Base-by-base conservation (phyloP, 1,140 invertebrate species). In the Drosophila baimaii region DNA sequence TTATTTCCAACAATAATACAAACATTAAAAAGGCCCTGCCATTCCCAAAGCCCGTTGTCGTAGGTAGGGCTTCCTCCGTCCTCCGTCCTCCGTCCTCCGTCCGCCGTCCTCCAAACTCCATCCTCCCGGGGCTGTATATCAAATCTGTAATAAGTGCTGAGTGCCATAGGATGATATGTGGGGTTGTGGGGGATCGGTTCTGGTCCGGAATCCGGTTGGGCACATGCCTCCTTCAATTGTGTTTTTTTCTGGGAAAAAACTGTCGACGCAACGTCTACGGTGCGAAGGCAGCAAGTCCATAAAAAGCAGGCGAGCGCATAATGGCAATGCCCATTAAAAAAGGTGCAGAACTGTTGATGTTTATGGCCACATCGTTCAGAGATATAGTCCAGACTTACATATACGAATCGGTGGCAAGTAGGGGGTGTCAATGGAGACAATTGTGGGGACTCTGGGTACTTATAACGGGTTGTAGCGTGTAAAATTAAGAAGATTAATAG, bases 1-100 rank as follows among this genome's bases (percentile, higher is more conserved):
- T 89, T 89, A 89, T 89, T 89, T 89, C 77, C 84, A 89, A 89
- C 84, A 88, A 89, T 89, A 89, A 89, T 84, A 88, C 84, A 88
- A 83, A 88, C 84, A 88, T 81, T 64, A 49, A 49, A 49, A 64
- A 74, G 47, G 65, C 78, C 66, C 57, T 46, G 78, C 44, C 64
- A 68, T 35, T 49, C 62, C 59, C 41, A 52, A 66, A 68, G 71
- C 74, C 59, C 58, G 56, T 47, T 70, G 59, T 71, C 55, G 70
- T 81, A 35, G 66, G 70, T 81, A 35, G 66, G 70, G 72, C 73
- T 76, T 66, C 65, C 49, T 47, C 52, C 27, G n/a, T 23, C n/a
- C 44, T 4, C 44, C 69, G 51, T 51, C 49, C 43, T 47, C 49
- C 31, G n/a, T n/a, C n/a, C n/a, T n/a, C n/a, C n/a, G n/a, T n/a